Evolutionary conservation across 2,113 vertebrate genomes (phyloP).

Genomic region (Chiloscyllium plagiosum): DNA sequence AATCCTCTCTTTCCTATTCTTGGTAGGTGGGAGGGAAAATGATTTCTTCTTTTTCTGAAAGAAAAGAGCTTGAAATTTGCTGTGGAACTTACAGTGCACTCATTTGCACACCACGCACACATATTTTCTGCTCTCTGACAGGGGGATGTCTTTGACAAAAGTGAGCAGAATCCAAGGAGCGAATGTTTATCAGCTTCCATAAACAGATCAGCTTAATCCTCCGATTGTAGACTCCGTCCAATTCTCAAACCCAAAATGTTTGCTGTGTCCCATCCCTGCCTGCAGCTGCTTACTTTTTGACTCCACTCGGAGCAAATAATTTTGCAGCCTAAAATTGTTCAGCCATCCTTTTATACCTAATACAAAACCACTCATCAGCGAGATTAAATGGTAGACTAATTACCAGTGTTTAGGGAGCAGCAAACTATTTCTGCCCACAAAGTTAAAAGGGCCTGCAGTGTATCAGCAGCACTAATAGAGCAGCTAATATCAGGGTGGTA

Average conservation of each 20-base stretch:
- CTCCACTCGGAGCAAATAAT: neutral
- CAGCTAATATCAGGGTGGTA: conserved; percentile 23
- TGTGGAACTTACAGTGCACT: neutral
- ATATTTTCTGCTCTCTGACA: neutral
- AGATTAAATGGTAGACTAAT: conserved; percentile 22
- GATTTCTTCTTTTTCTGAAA: neutral
- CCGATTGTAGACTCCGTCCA: neutral
- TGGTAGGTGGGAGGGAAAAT: neutral
- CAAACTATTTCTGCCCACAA: conserved; percentile 22
- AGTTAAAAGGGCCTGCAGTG: conserved; percentile 7
- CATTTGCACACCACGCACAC: neutral
- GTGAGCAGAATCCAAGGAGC: conserved; percentile 5
- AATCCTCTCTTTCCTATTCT: conserved; percentile 4
- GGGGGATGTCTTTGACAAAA: neutral
- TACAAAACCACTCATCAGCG: conserved; percentile 30
- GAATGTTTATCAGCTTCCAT: neutral
- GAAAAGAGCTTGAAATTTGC: neutral
- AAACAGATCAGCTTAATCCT: neutral
- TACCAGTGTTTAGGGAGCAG: neutral
- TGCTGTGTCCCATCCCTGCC: neutral
- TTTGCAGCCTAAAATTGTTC: neutral
- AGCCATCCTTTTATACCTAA: neutral
- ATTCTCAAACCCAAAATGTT: neutral
- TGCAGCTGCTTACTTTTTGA: neutral
- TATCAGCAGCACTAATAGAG: conserved; percentile 8